Evolutionary conservation across 1,140 invertebrate genomes (phyloP), one percentile per base, ranked within the genome.

Genomic region (Bombus consobrinus): DNA sequence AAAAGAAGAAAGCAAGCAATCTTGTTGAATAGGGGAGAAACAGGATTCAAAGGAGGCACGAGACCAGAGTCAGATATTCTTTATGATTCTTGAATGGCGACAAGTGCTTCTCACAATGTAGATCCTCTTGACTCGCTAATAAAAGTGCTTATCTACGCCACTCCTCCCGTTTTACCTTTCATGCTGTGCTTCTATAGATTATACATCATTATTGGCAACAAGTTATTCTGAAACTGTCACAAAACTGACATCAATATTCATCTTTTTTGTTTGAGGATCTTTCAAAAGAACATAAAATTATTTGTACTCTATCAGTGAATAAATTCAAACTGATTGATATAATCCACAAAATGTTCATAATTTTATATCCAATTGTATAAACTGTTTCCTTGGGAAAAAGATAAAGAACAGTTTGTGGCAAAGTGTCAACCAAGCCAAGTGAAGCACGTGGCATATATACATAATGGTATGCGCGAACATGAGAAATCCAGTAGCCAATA

Each of bases 81-180:
- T 84, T 71, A 43, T 59, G 86, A 73, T 68, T 84, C 53, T 71
- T 71, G 71, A 89, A 87, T 82, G 68, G 73, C 87, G 73, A 87
- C 81, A 81, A 77, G 77, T 89, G 81, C 81, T 73, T 80, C 72
- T 75, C 77, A 75, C 69, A 62, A 73, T 68, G 32, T 41, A 41
- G 68, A 69, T 64, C 84, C 64, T 66, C 66, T 8, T 12, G 43
- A 81, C 59, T 62, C 22, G 1, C 12, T 5, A 9, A 59, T 37
- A 12, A 62, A 10, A 57, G 41, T 18, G 6, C 47, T 53, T 53
- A 47, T 10, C 71, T 13, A 0, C 9, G 18, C 34, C 57, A 10
- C 32, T 69, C 47, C 47, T 76, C 32, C 25, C 9, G 62, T 76
- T 53, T 37, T 53, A 57, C 81, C 74, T 66, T 78, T 43, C 43